Percentiles rank a stretch among this genome's conserved stretches.
Conservation (phyloP, 2,797 vertebrate genomes). For the Poeciliopsis turneri region DNA sequence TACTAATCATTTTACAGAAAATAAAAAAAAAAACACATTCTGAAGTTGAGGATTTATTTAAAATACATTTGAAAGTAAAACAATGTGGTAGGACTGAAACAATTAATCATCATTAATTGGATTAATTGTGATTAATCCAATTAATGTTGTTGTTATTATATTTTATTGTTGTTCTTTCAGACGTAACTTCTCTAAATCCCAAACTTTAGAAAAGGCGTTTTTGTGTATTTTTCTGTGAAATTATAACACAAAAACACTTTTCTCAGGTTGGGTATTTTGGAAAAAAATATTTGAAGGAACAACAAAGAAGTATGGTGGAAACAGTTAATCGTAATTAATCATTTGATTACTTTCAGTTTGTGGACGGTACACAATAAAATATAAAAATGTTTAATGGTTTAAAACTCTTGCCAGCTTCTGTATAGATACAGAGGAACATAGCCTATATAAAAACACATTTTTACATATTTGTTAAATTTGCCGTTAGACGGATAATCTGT, state of each 20-base stretch:
- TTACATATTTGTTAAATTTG: no score
- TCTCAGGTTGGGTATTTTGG: slow-evolving; percentile 5
- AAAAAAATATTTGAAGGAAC: background rate
- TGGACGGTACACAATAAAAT: background rate
- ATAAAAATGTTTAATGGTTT: background rate
- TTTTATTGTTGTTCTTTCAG: no score
- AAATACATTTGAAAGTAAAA: background rate
- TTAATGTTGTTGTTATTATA: no score
- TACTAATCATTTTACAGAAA: slow-evolving; percentile 50
- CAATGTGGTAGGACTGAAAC: background rate
- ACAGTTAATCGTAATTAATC: no score
- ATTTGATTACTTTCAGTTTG: background rate
- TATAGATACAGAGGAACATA: background rate
- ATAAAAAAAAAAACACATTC: slow-evolving; percentile 36
- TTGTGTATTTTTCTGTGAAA: no score
- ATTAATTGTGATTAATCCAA: background rate
- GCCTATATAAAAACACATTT: no score
- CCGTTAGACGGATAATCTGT: no score
- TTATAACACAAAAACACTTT: slow-evolving; percentile 37
- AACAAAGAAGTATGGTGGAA: background rate
- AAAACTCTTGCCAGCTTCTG: background rate
- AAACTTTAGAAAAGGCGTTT: no score
- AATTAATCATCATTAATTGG: background rate
- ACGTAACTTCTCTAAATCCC: no score
- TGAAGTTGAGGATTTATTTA: slow-evolving; percentile 3